Evolutionary conservation across 1,140 invertebrate genomes (phyloP), one percentile per base, ranked within the genome.

Genomic region (Carposina sasakii): DNA sequence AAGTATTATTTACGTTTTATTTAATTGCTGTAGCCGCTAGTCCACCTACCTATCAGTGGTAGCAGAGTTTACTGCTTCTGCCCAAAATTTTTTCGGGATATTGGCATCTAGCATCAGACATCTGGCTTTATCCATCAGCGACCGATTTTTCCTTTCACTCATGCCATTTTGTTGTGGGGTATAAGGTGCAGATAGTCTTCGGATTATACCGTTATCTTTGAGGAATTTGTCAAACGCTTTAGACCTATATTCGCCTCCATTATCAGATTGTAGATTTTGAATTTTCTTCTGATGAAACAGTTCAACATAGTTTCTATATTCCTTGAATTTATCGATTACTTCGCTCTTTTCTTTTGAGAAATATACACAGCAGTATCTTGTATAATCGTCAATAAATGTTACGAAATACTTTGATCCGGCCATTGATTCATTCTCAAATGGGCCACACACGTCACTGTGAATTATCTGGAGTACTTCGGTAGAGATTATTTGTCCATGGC

Each of bases 371-470:
- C 62, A 58, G 57, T 71, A 74, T 39, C 70, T 50, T 5, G 64
- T 63, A 30, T 40, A 71, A 30, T 86, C 76, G 56, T 87, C 81
- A 15, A 75, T 81, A 33, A 85, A 73, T 0, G 81, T 71, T 2
- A 76, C 17, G 15, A 76, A 67, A 57, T 77, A 85, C 13, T 33
- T 34, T 5, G 57, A 54, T 10, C 59, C 62, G n/a, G 70, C 68
- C 19, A 61, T 45, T 19, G 65, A 73, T 21, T 17, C 30, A 5
- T 54, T 37, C n/a, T 63, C 52, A 67, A 85, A 72, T 15, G 73
- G 76, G 19, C 81, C 81, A 41, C 61, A 70, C n/a, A n/a, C n/a
- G 50, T 85, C 78, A 0, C 64, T 58, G 48, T 83, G 75, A 4
- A 55, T 31, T 3, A 55, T 21, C 15, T 55, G 30, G 19, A 52